Percentiles rank a stretch among this genome's conserved stretches.
These are phyloP conservation scores for Timema podura DNA, from an alignment of 2,888 invertebrate genomes.

Conservation along the genomic window DNA sequence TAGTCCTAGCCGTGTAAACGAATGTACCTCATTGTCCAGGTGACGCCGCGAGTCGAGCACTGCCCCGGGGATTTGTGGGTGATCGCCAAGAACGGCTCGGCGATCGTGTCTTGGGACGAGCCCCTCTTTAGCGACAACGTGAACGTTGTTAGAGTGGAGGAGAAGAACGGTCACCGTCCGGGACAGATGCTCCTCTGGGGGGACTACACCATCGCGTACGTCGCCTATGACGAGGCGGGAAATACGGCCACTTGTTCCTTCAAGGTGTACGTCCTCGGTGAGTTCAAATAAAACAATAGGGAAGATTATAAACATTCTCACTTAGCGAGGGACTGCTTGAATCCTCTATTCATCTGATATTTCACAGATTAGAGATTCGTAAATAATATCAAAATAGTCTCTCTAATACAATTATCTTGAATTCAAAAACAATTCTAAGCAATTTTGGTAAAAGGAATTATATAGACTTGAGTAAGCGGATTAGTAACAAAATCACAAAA, in stretches of 20 bases:
- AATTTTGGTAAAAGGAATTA: too few relatives aligned
- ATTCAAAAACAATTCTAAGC: too few relatives aligned
- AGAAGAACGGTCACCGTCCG: constrained; percentile 80
- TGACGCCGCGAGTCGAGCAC: constrained; percentile 79
- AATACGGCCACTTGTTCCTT: constrained; percentile 90
- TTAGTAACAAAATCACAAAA: too few relatives aligned
- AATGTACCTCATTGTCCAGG: too few relatives aligned
- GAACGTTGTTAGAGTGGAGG: constrained; percentile 71
- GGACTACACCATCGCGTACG: constrained; percentile 86
- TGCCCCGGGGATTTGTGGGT: constrained; percentile 95
- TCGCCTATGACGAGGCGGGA: constrained; percentile 89
- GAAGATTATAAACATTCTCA: neutral
- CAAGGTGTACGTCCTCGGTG: constrained; percentile 83
- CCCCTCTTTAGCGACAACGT: constrained; percentile 88
- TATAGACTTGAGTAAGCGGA: too few relatives aligned
- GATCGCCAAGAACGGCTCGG: constrained; percentile 86
- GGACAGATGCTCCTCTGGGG: constrained; percentile 89
- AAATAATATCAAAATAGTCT: too few relatives aligned
- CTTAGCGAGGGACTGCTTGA: too few relatives aligned
- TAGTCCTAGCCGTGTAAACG: too few relatives aligned
- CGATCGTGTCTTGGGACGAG: constrained; percentile 87
- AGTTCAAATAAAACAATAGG: constrained; percentile 43
- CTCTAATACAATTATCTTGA: too few relatives aligned
- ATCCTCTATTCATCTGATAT: too few relatives aligned
- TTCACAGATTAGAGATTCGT: too few relatives aligned